These are phyloP conservation scores for Sesamia nonagrioides DNA, from an alignment of 1,140 invertebrate genomes.

Conservation along the genomic window DNA sequence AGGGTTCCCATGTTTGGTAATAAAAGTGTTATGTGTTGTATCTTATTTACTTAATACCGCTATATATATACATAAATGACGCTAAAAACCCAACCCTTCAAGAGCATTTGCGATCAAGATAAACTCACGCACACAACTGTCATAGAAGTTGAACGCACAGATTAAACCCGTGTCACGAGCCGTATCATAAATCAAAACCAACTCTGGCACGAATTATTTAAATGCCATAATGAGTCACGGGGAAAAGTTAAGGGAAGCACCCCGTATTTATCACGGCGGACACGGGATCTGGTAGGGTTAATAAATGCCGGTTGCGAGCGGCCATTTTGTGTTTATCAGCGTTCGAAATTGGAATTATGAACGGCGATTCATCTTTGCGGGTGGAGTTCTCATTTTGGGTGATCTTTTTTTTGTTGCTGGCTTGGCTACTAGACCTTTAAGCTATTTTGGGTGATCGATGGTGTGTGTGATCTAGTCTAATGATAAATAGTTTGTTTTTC, in stretches of 20 bases:
- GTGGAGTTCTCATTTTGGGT: constrained; percentile 53
- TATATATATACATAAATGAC: background rate
- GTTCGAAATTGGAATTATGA: constrained; percentile 76
- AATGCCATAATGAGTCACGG: constrained; percentile 73
- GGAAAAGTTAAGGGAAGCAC: constrained; percentile 71
- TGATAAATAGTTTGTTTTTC: background rate
- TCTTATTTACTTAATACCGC: too few species aligned
- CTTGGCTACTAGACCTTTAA: too few species aligned
- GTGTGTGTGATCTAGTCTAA: constrained; percentile 8
- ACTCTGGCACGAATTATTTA: constrained; percentile 70
- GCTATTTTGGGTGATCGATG: too few species aligned
- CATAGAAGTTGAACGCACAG: constrained; percentile 64
- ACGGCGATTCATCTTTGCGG: constrained; percentile 69
- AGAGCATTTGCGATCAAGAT: constrained; percentile 54
- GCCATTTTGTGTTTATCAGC: constrained; percentile 76
- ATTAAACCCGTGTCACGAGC: constrained; percentile 62
- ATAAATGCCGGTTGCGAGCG: constrained; percentile 69
- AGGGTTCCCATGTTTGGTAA: too few species aligned
- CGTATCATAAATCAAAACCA: constrained; percentile 70
- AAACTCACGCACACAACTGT: constrained; percentile 57
- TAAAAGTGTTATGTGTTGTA: too few species aligned
- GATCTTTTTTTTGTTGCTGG: too few species aligned
- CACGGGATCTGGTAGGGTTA: constrained; percentile 72
- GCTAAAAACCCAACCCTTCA: constrained; percentile 54
- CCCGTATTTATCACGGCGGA: constrained; percentile 72